These are phyloP conservation scores for Cyprinus carpio DNA, from an alignment of 2,113 vertebrate species.

Conservation along the genomic window DNA sequence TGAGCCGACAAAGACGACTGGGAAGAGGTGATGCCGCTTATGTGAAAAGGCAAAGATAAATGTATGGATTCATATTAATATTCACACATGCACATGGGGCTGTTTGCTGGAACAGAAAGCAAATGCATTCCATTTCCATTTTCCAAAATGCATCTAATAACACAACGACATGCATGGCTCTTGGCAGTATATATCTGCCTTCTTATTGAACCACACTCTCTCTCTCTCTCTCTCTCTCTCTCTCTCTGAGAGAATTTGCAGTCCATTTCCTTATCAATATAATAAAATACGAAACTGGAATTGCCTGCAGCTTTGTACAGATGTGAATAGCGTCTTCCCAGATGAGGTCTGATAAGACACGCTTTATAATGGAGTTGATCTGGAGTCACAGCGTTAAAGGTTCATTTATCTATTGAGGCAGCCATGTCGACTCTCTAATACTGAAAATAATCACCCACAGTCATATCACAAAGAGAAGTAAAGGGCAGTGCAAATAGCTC, in stretches of 20 bases:
- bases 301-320: conserved; percentile 87
- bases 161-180: conserved; percentile 7
- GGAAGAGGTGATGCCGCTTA: conserved; percentile 27
- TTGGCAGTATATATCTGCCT: conserved; percentile 6
- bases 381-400: conserved; percentile 85
- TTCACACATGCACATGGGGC: conserved; percentile 8
- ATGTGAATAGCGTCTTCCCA: conserved; percentile 87
- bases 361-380: conserved; percentile 86
- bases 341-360: conserved; percentile 89
- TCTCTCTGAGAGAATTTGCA: conserved; percentile 69
- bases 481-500: too few relatives aligned
- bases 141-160: conserved; percentile 49
- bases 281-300: conserved; percentile 90
- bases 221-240: conserved; percentile 26
- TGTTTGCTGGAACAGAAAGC: conserved; percentile 28
- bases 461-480: conserved; percentile 77
- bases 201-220: not conserved
- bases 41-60: conserved; percentile 46
- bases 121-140: conserved; percentile 47
- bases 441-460: conserved; percentile 78
- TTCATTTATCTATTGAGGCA: conserved; percentile 82
- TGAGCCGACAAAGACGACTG: conserved; percentile 44
- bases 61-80: conserved; percentile 53
- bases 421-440: conserved; percentile 72
- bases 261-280: conserved; percentile 86